Percentiles rank a stretch among this genome's conserved stretches.
Conservation (phyloP, 2,113 vertebrate genomes). For the Gadus chalcogrammus region DNA sequence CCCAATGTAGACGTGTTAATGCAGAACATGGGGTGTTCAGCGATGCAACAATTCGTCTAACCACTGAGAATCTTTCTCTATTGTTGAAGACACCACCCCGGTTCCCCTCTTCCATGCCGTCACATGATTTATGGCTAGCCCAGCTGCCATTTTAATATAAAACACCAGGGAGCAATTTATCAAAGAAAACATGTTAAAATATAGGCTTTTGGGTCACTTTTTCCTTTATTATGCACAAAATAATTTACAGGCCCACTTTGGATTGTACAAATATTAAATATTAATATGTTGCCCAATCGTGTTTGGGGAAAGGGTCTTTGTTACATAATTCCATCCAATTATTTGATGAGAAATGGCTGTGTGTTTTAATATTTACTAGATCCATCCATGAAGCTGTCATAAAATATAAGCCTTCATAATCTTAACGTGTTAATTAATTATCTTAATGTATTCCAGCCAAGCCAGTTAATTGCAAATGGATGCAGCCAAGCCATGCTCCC, state of each 20-base stretch:
- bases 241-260: constrained; percentile 56
- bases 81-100: too few species aligned
- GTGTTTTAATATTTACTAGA: background rate
- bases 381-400: constrained; percentile 1
- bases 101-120: too few species aligned
- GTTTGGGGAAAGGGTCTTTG: constrained; percentile 29
- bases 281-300: constrained; percentile 31
- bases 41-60: too few species aligned
- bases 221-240: constrained; percentile 47
- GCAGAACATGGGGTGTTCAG: too few species aligned
- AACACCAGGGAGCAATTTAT: too few species aligned
- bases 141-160: too few species aligned
- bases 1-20: too few species aligned
- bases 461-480: background rate
- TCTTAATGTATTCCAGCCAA: background rate
- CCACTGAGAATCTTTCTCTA: too few species aligned
- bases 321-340: background rate
- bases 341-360: background rate
- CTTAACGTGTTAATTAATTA: constrained; percentile 1
- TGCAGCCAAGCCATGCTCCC: background rate
- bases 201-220: constrained; percentile 47
- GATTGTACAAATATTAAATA: constrained; percentile 52
- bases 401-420: constrained; percentile 5
- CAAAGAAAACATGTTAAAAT: constrained; percentile 18
- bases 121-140: too few species aligned